A percentile compares a stretch with the other conserved stretches of the same genome.
Evolutionary conservation across 2,888 invertebrate genomes (phyloP).

Genomic region (Dorcus parallelipipedus): DNA sequence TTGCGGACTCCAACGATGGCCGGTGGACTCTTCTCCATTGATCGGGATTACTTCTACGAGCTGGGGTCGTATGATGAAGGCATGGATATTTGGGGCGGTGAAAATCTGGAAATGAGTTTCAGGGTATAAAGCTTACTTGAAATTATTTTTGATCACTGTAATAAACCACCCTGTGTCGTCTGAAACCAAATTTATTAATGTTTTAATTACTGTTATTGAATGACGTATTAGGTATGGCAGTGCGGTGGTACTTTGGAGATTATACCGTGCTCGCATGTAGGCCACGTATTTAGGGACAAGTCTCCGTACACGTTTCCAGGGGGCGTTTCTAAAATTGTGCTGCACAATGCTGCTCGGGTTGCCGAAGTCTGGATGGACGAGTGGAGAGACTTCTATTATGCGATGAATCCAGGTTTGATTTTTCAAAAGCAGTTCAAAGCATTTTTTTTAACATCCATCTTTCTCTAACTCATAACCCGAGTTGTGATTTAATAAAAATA

Average conservation of each 20-base stretch:
- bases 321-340: slow-evolving; percentile 93
- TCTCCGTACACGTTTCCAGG: slow-evolving; percentile 99
- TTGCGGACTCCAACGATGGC: slow-evolving; percentile 97
- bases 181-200: neutral
- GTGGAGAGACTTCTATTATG: slow-evolving; percentile 99
- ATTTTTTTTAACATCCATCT: too few relatives aligned
- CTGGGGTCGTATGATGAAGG: slow-evolving; percentile 98
- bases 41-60: slow-evolving; percentile 95
- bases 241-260: slow-evolving; percentile 95
- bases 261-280: slow-evolving; percentile 93
- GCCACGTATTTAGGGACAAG: slow-evolving; percentile 97
- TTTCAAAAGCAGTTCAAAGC: neutral
- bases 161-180: neutral
- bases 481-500: too few relatives aligned
- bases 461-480: too few relatives aligned
- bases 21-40: slow-evolving; percentile 92
- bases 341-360: slow-evolving; percentile 97
- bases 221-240: slow-evolving; percentile 78
- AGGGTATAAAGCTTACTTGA: slow-evolving; percentile 58
- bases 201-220: neutral
- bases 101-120: slow-evolving; percentile 94
- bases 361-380: slow-evolving; percentile 99
- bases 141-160: neutral
- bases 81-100: slow-evolving; percentile 99
- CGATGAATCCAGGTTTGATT: slow-evolving; percentile 62